Evolutionary conservation across 2,888 invertebrate genomes (phyloP).

Genomic region (Trachelus tabidus): DNA sequence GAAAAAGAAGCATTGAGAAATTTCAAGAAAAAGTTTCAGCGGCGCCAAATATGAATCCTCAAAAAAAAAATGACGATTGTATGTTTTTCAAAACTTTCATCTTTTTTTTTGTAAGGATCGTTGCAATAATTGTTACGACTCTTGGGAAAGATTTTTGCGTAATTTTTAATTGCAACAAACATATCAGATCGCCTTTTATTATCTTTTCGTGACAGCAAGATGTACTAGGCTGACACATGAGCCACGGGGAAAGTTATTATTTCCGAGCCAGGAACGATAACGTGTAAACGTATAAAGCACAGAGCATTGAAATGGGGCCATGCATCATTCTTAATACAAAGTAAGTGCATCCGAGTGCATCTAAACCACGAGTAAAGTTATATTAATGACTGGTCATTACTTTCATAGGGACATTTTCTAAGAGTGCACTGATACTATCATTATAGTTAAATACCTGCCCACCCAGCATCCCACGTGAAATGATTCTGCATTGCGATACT

Average conservation of each 20-base stretch:
- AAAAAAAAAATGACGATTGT: neutral
- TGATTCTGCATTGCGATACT: neutral
- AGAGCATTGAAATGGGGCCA: slow-evolving; percentile 3
- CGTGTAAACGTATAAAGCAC: neutral
- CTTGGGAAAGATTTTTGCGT: neutral
- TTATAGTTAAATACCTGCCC: neutral
- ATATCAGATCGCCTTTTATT: neutral
- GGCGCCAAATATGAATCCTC: neutral
- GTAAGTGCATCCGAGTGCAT: slow-evolving; percentile 6
- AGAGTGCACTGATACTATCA: neutral
- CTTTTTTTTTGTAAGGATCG: neutral
- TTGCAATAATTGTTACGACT: neutral
- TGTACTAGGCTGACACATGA: neutral
- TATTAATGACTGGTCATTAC: slow-evolving; percentile 3
- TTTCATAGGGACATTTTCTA: neutral
- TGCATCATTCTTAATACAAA: slow-evolving; percentile 16
- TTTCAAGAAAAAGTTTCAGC: neutral
- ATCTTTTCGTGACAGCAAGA: neutral
- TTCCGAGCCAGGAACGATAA: neutral
- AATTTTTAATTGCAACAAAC: neutral
- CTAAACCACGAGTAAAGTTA: neutral
- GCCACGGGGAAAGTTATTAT: neutral
- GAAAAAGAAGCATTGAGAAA: neutral
- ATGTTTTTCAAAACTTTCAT: neutral
- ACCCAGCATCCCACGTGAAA: neutral